These are phyloP conservation scores for Equus quagga DNA, from an alignment of 2,113 vertebrate genomes.

Conservation along the genomic window DNA sequence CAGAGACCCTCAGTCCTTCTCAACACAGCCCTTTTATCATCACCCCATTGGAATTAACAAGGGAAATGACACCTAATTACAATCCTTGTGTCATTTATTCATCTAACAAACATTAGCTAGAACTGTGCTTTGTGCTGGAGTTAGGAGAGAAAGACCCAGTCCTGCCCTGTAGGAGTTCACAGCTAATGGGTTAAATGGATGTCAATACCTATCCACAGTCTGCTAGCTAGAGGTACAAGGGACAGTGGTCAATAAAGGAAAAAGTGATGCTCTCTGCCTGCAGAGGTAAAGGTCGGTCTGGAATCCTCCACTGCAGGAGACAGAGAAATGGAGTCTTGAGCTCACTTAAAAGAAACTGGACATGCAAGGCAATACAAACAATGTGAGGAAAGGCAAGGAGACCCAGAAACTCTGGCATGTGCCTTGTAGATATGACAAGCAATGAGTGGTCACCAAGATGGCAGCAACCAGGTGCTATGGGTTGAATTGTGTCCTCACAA, in stretches of 20 bases:
- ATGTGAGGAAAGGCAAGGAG: background rate
- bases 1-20: background rate
- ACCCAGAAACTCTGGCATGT: rapidly evolving
- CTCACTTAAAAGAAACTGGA: background rate
- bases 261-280: background rate
- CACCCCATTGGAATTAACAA: background rate
- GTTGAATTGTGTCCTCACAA: background rate
- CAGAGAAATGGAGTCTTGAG: background rate
- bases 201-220: no score
- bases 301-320: background rate
- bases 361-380: background rate
- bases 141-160: background rate
- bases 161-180: no score
- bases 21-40: background rate
- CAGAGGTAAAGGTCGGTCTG: rapidly evolving
- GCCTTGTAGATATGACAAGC: background rate
- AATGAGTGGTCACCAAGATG: background rate
- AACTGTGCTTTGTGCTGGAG: background rate
- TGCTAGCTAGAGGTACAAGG: no score
- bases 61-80: background rate
- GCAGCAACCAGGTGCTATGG: no score
- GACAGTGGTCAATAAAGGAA: background rate
- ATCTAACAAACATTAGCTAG: background rate
- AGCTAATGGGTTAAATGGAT: background rate
- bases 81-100: background rate